Conservation (phyloP, 2,113 vertebrate species). For the Willisornis vidua region DNA sequence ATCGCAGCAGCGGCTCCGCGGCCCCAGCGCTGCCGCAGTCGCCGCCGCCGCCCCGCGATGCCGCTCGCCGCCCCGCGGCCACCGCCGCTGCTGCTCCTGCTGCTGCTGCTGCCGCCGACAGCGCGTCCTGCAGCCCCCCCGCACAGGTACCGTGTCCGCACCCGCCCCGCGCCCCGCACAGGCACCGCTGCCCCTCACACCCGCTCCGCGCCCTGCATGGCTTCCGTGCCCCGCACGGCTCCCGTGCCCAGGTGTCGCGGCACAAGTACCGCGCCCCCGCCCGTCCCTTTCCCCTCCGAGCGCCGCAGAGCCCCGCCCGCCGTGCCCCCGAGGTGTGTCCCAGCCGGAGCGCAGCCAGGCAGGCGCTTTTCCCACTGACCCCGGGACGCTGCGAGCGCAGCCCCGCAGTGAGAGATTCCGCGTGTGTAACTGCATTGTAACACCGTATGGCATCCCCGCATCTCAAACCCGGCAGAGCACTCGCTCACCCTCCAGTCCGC, state of each 20-base stretch:
- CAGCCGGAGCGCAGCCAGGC: no score
- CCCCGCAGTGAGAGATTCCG: background rate
- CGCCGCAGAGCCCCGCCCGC: background rate
- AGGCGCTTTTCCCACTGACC: background rate
- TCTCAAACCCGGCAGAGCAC: background rate
- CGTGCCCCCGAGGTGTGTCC: no score
- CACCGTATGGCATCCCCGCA: accelerated
- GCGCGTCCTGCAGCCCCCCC: background rate
- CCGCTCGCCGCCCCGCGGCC: background rate
- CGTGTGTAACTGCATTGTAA: accelerated
- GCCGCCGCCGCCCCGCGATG: background rate
- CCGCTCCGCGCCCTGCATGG: no score
- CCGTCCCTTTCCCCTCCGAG: background rate
- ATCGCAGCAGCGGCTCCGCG: background rate
- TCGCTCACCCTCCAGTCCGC: background rate
- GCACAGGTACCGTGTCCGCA: background rate
- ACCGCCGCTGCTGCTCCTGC: background rate
- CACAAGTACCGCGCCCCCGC: no score
- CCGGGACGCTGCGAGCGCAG: background rate
- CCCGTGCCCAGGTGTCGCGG: background rate
- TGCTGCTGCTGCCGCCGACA: background rate
- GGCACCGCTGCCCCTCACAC: no score
- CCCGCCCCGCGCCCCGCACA: no score
- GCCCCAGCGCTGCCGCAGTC: background rate
- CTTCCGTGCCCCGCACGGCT: background rate